Percentiles rank a stretch among this genome's conserved stretches.
These are phyloP conservation scores for Zophobas morio DNA, from an alignment of 1,140 invertebrate genomes.

Conservation along the genomic window DNA sequence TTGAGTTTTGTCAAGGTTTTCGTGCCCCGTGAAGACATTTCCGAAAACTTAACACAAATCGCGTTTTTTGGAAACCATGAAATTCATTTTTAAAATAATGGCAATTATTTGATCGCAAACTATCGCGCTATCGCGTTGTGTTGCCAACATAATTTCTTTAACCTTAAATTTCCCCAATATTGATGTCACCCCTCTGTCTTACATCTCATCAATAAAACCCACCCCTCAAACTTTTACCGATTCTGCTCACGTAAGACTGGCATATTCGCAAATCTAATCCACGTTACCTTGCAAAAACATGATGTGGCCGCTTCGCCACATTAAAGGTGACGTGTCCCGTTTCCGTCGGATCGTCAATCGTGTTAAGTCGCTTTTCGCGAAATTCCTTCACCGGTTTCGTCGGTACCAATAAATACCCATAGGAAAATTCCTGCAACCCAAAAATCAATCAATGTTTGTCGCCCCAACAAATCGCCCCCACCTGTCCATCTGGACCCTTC, in stretches of 20 bases:
- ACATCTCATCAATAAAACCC: too few species aligned
- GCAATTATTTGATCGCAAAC: not conserved
- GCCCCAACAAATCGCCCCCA: slow-evolving; percentile 61
- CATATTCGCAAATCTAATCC: too few species aligned
- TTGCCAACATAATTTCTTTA: too few species aligned
- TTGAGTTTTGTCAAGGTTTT: too few species aligned
- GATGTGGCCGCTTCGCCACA: slow-evolving; percentile 69
- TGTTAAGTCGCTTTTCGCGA: slow-evolving; percentile 65
- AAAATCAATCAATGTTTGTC: not conserved
- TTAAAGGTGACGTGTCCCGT: slow-evolving; percentile 49
- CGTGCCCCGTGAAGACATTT: too few species aligned
- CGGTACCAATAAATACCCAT: slow-evolving; percentile 86
- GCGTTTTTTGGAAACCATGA: not conserved
- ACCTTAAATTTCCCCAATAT: too few species aligned
- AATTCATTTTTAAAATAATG: not conserved
- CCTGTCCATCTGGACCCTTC: slow-evolving; percentile 86
- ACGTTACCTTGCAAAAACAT: slow-evolving; percentile 77
- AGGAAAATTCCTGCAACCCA: slow-evolving; percentile 81
- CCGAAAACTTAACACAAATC: too few species aligned
- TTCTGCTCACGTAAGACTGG: too few species aligned
- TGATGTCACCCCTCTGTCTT: too few species aligned
- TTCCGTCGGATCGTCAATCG: slow-evolving; percentile 63
- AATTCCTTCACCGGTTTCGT: slow-evolving; percentile 73
- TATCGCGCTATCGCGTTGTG: too few species aligned
- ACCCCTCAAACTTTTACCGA: too few species aligned